Evolutionary conservation across 2,888 invertebrate species (phyloP).

Genomic region (Augiades crinisus): DNA sequence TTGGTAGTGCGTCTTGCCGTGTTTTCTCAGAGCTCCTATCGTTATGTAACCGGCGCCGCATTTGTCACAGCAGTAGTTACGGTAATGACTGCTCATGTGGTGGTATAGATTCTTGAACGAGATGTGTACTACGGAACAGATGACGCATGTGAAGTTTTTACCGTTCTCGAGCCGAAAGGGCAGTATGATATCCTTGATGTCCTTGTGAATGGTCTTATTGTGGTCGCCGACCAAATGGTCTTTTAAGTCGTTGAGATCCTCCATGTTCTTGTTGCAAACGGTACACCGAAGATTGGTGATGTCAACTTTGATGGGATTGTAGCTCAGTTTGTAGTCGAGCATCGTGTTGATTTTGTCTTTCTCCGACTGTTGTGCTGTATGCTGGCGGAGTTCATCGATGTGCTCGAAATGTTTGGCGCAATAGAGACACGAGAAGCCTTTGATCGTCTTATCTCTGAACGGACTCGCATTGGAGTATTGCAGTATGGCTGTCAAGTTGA

Average conservation of each 20-base stretch:
- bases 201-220: conserved; percentile 59
- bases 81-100: conserved; percentile 74
- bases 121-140: conserved; percentile 67
- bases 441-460: conserved; percentile 68
- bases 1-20: conserved; percentile 70
- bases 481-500: conserved; percentile 71
- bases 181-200: conserved; percentile 72
- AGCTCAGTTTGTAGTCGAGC: conserved; percentile 73
- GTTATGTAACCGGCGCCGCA: conserved; percentile 72
- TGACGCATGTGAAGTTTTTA: conserved; percentile 60
- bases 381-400: conserved; percentile 58
- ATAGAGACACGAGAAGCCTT: conserved; percentile 74
- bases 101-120: conserved; percentile 73
- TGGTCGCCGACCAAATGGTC: conserved; percentile 59
- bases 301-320: conserved; percentile 72
- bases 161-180: conserved; percentile 69
- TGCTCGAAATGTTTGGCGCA: conserved; percentile 62
- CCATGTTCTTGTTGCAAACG: conserved; percentile 57
- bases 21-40: conserved; percentile 69
- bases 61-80: conserved; percentile 72
- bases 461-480: conserved; percentile 74
- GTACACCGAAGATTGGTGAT: conserved; percentile 64
- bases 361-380: conserved; percentile 61
- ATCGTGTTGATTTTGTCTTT: conserved; percentile 71
- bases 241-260: conserved; percentile 61